Evolutionary conservation across 2,888 invertebrate species (phyloP).

Genomic region (Choreutis nemorana): DNA sequence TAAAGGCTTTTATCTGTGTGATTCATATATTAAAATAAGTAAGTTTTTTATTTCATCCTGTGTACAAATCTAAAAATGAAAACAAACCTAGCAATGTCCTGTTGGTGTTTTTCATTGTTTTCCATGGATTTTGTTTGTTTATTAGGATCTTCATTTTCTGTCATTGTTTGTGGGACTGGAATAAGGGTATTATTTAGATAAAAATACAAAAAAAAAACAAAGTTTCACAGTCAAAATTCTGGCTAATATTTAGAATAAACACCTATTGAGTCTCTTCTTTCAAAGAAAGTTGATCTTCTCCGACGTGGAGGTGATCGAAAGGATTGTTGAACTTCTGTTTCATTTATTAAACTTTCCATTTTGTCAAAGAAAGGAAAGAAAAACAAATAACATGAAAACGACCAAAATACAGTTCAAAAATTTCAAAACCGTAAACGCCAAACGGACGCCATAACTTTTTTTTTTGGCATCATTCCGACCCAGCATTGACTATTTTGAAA

Average conservation of each 20-base stretch:
- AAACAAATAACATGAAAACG: not conserved
- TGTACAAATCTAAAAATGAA: too few species aligned
- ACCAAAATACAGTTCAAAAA: not conserved
- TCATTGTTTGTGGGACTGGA: constrained; percentile 30
- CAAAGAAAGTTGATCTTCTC: constrained; percentile 52
- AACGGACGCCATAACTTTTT: constrained; percentile 8
- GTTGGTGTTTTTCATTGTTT: constrained; percentile 19
- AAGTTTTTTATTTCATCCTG: too few species aligned
- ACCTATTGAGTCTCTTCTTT: constrained; percentile 48
- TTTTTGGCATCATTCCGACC: too few species aligned
- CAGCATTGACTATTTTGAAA: too few species aligned
- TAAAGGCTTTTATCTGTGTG: too few species aligned
- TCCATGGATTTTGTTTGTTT: constrained; percentile 16
- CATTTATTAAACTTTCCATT: constrained; percentile 40
- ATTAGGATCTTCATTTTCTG: constrained; percentile 23
- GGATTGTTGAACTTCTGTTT: constrained; percentile 29
- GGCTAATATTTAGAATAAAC: constrained; percentile 9
- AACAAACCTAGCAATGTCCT: constrained; percentile 33
- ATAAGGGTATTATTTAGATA: constrained; percentile 7
- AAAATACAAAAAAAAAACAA: not conserved
- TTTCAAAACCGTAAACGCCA: constrained; percentile 3
- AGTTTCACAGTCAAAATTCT: constrained; percentile 1
- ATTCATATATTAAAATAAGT: too few species aligned
- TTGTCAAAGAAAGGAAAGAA: constrained; percentile 1
- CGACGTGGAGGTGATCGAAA: constrained; percentile 46